A percentile compares a stretch with the other conserved stretches of the same genome.
Evolutionary conservation across 2,888 invertebrate species (phyloP).

Genomic region (Tenthredo scrophulariae): DNA sequence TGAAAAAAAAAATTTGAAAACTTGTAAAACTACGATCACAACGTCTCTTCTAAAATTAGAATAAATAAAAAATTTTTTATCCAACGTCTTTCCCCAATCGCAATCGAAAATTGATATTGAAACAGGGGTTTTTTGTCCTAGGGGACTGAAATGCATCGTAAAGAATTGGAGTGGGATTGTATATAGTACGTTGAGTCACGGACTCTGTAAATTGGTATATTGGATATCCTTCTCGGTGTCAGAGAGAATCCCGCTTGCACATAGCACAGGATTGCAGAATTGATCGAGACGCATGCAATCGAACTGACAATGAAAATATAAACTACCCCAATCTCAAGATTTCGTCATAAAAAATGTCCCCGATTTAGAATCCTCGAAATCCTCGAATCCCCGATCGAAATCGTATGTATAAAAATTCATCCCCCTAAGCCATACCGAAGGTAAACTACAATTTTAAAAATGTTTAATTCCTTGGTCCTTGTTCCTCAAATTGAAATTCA

Average conservation of each 20-base stretch:
- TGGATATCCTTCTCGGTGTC: neutral
- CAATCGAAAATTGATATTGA: neutral
- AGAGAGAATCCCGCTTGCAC: neutral
- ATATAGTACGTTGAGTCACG: neutral
- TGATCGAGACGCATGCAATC: neutral
- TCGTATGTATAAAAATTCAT: neutral
- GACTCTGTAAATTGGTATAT: constrained; percentile 37
- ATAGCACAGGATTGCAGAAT: neutral
- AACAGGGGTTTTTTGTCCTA: neutral
- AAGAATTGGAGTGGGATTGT: neutral
- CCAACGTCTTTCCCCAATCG: neutral
- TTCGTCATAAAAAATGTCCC: neutral
- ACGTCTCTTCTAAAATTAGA: neutral
- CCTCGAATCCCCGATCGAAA: neutral
- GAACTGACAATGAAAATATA: neutral
- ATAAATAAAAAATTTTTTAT: neutral
- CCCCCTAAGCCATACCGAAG: neutral
- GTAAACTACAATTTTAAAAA: neutral
- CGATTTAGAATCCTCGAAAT: neutral
- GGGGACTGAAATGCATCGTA: neutral
- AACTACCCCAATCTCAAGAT: constrained; percentile 7
- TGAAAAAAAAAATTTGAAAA: too few species aligned
- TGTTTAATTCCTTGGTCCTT: neutral
- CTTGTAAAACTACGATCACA: too few species aligned
- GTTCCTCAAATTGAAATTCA: neutral